These are phyloP conservation scores for Proteles cristata DNA, from an alignment of 2,113 vertebrate species.

Conservation along the genomic window DNA sequence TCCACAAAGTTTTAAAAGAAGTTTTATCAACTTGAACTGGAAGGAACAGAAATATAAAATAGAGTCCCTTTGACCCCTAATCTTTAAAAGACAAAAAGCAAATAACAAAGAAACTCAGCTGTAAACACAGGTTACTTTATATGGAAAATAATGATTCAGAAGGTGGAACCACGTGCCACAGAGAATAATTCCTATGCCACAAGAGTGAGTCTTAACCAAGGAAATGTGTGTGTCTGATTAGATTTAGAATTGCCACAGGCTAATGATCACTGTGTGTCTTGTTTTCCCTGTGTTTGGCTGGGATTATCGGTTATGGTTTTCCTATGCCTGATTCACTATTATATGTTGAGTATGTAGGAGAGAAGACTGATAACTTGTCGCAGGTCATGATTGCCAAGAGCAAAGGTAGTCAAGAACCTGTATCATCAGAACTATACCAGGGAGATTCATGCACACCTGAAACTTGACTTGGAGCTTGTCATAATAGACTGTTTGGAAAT, in stretches of 20 bases:
- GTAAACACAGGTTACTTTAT: background rate
- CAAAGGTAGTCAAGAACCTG: background rate
- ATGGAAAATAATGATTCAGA: slow-evolving; percentile 1
- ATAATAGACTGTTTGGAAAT: background rate
- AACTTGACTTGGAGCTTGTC: background rate
- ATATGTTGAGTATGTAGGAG: background rate
- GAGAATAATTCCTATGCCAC: background rate
- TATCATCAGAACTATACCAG: background rate
- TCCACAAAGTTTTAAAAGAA: background rate
- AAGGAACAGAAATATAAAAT: background rate
- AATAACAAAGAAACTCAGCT: background rate
- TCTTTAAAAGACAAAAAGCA: background rate
- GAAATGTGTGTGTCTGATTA: background rate
- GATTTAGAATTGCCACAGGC: background rate
- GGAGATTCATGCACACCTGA: background rate
- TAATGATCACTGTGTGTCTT: background rate
- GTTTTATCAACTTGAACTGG: background rate
- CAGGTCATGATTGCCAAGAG: background rate
- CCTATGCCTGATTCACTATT: background rate
- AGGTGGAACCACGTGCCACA: background rate
- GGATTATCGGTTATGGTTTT: background rate
- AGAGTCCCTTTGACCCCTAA: background rate
- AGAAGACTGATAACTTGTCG: background rate
- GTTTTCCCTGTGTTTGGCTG: background rate
- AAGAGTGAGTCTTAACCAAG: background rate